phyloP scores from a whole-genome alignment of 2,888 invertebrate species.

The Cataglyphis cursor region DNA sequence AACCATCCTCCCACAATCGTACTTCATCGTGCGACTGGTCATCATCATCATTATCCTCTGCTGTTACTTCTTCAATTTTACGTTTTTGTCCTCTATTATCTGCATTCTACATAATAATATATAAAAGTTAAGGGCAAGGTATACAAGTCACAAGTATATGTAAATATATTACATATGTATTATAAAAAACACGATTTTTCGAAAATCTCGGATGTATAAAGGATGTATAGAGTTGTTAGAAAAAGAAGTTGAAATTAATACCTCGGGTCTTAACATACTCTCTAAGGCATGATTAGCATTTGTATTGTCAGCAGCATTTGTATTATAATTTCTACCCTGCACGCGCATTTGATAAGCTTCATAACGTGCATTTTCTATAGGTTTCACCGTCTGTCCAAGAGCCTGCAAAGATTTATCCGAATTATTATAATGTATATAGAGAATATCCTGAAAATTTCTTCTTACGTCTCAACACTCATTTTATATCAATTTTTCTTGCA shows the following conservation, averaged over 20 bases:
- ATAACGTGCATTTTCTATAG: constrained; percentile 91
- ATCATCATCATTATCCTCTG: constrained; percentile 89
- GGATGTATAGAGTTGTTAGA: not conserved
- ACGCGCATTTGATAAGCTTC: constrained; percentile 92
- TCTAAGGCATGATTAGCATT: constrained; percentile 83
- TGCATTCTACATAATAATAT: constrained; percentile 68
- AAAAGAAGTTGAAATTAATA: constrained; percentile 53
- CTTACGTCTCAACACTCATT: not conserved
- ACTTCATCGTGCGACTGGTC: constrained; percentile 95
- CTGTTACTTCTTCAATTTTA: constrained; percentile 85
- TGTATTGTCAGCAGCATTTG: constrained; percentile 73
- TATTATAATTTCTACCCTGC: constrained; percentile 83
- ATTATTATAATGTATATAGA: constrained; percentile 43
- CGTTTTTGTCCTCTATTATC: constrained; percentile 87
- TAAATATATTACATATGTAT: not conserved
- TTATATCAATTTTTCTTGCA: not conserved
- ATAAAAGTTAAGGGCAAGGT: not conserved
- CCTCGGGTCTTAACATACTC: constrained; percentile 88
- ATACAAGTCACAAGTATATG: constrained; percentile 2
- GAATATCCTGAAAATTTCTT: not conserved
- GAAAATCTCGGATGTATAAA: not conserved
- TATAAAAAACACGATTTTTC: not conserved
- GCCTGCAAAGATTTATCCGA: constrained; percentile 86
- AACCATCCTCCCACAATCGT: constrained; percentile 97
- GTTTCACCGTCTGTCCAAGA: constrained; percentile 88